Base-by-base conservation (phyloP, 2,888 invertebrate genomes). In the Sussaba pulchella region DNA sequence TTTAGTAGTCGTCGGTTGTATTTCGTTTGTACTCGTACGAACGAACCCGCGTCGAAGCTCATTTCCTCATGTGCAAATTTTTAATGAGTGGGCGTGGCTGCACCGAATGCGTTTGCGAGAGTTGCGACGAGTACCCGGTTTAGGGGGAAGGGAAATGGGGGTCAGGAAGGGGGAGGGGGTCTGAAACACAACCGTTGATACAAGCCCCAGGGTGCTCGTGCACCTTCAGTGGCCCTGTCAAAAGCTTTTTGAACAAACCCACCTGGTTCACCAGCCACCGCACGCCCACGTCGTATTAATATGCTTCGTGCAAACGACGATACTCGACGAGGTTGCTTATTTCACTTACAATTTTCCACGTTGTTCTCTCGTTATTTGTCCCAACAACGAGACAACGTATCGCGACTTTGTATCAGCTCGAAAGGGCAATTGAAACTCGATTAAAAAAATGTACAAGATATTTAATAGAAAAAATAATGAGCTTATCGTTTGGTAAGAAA, bases 41-140 rank as follows among this genome's bases (percentile, higher is more conserved):
- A 52, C 41, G 31, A 73, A 72, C n/a, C n/a, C n/a, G n/a, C 69
- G 77, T 69, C 6, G 71, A 74, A 73, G 77, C 73, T 78, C 81
- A 71, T 81, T 81, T 81, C 73, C 81, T 81, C 81, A 70, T 81
- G 78, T 83, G 72, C 75, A 79, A 79, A 79, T 83, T 83, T 78
- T 83, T 81, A 79, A 81, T 82, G 82, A 78, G 82, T 77, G 78
- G 83, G 83, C 81, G 83, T 84, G 83, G 83, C 70, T 64, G 47
- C n/a, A 45, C 39, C 70, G 52, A 78, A 66, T 70, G 45, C 47
- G 70, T 70, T 72, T 78, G 50, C 31, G 31, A 31, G 45, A 75
- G 79, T 66, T 59, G 19, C 61, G 69, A 63, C 73, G 39, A 61
- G 54, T 63, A 36, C 31, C 57, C 43, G 17, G 26, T n/a, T n/a